These are phyloP conservation scores for Suillia variegata DNA, from an alignment of 2,888 invertebrate genomes.

Conservation along the genomic window DNA sequence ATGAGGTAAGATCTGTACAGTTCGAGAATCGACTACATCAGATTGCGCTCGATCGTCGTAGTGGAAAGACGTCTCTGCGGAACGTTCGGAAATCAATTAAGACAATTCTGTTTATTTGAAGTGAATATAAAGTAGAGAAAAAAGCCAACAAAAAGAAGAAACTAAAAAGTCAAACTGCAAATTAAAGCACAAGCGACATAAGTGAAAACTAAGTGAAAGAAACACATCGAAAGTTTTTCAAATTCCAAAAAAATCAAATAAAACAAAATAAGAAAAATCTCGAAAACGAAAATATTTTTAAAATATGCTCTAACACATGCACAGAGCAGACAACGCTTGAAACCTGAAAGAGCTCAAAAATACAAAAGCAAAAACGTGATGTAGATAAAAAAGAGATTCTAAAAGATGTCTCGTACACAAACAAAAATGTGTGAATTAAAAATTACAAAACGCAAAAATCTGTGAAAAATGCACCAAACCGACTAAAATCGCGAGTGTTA, in stretches of 20 bases:
- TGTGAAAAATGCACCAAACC: not conserved
- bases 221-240: too few relatives aligned
- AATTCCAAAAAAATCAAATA: too few relatives aligned
- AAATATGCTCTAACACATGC: constrained; percentile 15
- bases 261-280: constrained; percentile 28
- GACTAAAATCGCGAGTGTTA: not conserved
- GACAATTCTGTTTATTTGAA: not conserved
- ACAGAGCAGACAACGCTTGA: constrained; percentile 26
- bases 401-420: not conserved
- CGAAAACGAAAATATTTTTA: constrained; percentile 15
- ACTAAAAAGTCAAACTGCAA: too few relatives aligned
- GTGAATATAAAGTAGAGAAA: constrained; percentile 29
- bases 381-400: constrained; percentile 10
- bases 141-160: constrained; percentile 22
- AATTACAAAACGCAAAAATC: not conserved
- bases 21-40: constrained; percentile 35
- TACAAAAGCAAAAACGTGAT: constrained; percentile 16
- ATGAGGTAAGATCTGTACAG: not conserved
- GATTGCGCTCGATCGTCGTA: constrained; percentile 53
- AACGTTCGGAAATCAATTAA: constrained; percentile 32
- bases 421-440: constrained; percentile 20
- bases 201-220: too few relatives aligned
- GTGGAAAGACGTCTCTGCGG: constrained; percentile 46
- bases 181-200: too few relatives aligned
- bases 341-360: constrained; percentile 3